These are phyloP conservation scores for Bovichtus variegatus DNA, from an alignment of 2,797 vertebrate genomes.

Conservation along the genomic window DNA sequence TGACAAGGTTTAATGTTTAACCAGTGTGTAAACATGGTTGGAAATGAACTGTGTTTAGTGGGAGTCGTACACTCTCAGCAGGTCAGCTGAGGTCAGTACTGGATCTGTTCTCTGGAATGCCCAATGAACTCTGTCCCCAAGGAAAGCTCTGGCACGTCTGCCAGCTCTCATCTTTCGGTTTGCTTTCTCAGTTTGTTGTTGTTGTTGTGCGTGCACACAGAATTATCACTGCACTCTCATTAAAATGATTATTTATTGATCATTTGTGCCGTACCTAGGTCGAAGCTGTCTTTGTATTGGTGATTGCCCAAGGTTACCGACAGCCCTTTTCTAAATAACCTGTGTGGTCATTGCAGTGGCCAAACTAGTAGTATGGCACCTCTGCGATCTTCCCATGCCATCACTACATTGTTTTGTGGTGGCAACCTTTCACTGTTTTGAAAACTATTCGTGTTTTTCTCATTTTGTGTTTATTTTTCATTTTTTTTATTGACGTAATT, in stretches of 20 bases:
- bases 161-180: conserved; percentile 24
- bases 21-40: conserved; percentile 15
- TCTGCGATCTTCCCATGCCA: not conserved
- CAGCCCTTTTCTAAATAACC: not conserved
- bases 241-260: not conserved
- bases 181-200: conserved; percentile 17
- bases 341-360: not conserved
- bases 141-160: conserved; percentile 32
- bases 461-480: too few species aligned
- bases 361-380: not conserved
- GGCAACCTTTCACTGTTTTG: not conserved
- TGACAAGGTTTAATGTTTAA: conserved; percentile 37
- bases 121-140: conserved; percentile 42
- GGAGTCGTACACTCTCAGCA: conserved; percentile 42
- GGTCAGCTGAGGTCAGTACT: conserved; percentile 56
- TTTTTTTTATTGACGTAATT: too few species aligned
- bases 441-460: not conserved
- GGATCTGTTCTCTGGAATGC: conserved; percentile 45
- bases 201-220: not conserved
- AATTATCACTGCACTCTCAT: not conserved
- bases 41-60: conserved; percentile 24
- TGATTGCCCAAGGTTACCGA: not conserved
- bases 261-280: not conserved
- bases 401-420: not conserved
- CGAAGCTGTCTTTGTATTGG: not conserved